phyloP scores from a whole-genome alignment of 2,113 vertebrate genomes.

The Urocynchramus pylzowi region DNA sequence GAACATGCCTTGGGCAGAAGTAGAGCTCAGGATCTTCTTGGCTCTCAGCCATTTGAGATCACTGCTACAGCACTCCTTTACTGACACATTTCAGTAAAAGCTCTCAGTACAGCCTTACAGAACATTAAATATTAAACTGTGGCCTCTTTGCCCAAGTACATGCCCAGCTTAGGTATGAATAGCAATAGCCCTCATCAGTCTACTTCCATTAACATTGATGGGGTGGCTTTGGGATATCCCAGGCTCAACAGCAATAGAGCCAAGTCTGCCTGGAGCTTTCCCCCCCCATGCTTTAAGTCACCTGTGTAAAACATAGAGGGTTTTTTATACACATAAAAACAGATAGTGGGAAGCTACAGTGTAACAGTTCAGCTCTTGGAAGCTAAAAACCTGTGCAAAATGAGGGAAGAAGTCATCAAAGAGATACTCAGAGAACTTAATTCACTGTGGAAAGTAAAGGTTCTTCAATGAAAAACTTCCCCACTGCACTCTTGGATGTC shows the following conservation, averaged over 20 bases:
- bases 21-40: neutral
- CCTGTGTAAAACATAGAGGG: neutral
- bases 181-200: neutral
- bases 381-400: neutral
- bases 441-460: neutral
- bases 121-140: conserved; percentile 43
- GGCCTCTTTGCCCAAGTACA: neutral
- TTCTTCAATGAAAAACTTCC: neutral
- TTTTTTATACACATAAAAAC: neutral
- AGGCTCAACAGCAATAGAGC: neutral
- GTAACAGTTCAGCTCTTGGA: neutral
- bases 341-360: neutral
- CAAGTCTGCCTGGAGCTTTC: neutral
- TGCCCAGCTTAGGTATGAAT: neutral
- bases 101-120: neutral
- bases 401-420: neutral
- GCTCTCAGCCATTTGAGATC: neutral
- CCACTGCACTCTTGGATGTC: neutral
- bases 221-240: neutral
- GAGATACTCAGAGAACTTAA: neutral
- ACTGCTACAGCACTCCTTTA: neutral
- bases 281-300: fast-evolving
- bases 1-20: conserved; percentile 9
- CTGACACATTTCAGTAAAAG: conserved; percentile 27
- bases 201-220: neutral